Conservation (phyloP, 2,888 invertebrate genomes). For the Pterostichus niger region DNA sequence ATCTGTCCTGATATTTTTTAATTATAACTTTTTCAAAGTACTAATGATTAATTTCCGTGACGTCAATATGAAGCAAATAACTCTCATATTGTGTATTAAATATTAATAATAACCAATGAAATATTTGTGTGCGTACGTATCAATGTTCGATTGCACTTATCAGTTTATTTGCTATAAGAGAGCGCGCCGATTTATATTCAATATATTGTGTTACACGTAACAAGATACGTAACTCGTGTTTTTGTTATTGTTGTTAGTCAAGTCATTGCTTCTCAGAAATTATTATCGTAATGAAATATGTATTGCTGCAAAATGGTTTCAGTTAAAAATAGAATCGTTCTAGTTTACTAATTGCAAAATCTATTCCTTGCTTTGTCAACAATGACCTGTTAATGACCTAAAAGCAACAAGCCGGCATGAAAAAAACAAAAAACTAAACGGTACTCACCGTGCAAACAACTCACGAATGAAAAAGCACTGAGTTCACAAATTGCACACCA, state of each 20-base stretch:
- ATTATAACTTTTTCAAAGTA: background rate
- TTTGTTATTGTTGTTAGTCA: background rate
- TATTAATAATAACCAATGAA: conserved; percentile 23
- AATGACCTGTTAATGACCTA: conserved; percentile 15
- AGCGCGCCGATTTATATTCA: conserved; percentile 25
- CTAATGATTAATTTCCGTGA: conserved; percentile 21
- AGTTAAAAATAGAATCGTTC: conserved; percentile 13
- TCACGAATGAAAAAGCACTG: conserved; percentile 16
- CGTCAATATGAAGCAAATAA: conserved; percentile 48
- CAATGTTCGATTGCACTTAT: background rate
- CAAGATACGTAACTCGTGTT: conserved; percentile 13
- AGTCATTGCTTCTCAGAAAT: conserved; percentile 4
- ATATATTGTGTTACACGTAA: background rate
- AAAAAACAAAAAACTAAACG: conserved; percentile 18
- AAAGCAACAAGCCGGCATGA: conserved; percentile 32
- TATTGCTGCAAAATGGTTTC: background rate
- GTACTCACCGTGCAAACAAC: conserved; percentile 38
- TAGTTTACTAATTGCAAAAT: conserved; percentile 34
- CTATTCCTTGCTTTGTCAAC: conserved; percentile 41
- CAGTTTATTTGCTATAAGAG: background rate
- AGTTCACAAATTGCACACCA: conserved; percentile 18
- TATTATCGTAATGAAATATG: background rate
- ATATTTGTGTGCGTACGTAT: conserved; percentile 12
- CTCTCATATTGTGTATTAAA: conserved; percentile 22
- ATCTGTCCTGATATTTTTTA: conserved; percentile 6